phyloP scores from a whole-genome alignment of 2,113 vertebrate species.

The Marmota flaviventris region DNA sequence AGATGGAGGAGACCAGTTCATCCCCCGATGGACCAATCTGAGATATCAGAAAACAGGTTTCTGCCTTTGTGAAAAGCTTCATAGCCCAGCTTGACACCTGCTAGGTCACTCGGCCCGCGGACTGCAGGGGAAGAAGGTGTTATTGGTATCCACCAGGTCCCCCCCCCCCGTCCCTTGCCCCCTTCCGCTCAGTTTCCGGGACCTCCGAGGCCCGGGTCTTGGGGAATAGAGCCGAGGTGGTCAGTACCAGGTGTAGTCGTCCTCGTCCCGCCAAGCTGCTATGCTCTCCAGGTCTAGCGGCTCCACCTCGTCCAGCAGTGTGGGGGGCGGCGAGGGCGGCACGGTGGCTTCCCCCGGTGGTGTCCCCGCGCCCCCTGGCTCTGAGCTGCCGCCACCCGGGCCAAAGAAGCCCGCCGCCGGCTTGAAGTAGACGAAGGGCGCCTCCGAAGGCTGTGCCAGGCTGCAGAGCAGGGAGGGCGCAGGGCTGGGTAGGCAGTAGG shows the following conservation, averaged over 20 bases:
- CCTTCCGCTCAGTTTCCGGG: background rate
- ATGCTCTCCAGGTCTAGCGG: slow-evolving; percentile 91
- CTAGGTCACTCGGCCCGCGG: slow-evolving; percentile 1
- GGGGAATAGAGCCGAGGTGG: background rate
- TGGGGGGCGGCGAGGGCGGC: slow-evolving; percentile 75
- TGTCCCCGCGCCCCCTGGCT: slow-evolving; percentile 67
- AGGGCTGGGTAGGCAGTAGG: slow-evolving; percentile 87
- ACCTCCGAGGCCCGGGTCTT: background rate
- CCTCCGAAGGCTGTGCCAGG: slow-evolving; percentile 82
- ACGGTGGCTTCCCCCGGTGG: slow-evolving; percentile 55
- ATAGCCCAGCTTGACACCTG: background rate
- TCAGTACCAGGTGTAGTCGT: slow-evolving; percentile 94
- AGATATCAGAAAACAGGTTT: background rate
- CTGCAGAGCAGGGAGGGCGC: slow-evolving; percentile 87
- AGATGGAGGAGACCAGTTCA: background rate
- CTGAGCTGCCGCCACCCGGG: slow-evolving; percentile 74
- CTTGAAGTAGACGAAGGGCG: slow-evolving; percentile 93
- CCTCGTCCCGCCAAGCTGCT: slow-evolving; percentile 89
- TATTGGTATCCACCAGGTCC: fast-evolving
- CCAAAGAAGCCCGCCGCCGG: slow-evolving; percentile 86
- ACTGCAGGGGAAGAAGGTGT: background rate
- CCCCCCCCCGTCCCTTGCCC: background rate
- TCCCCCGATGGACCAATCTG: background rate
- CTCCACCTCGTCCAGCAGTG: slow-evolving; percentile 94
- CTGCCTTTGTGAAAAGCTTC: background rate